phyloP scores from a whole-genome alignment of 2,888 invertebrate genomes.

The Epirrita christyi region DNA sequence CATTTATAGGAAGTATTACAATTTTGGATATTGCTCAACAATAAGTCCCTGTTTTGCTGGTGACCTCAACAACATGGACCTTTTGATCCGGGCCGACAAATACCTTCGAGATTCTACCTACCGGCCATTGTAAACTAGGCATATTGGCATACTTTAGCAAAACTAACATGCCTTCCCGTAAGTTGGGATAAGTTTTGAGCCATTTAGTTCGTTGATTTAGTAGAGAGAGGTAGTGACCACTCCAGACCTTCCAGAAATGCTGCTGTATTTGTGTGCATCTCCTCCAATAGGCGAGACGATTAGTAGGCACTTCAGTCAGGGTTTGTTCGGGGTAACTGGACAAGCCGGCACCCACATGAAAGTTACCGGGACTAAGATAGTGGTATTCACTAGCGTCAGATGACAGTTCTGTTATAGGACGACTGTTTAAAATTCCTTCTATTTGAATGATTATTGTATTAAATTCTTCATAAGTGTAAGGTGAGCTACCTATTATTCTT shows the following conservation, averaged over 20 bases:
- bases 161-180: slow-evolving; percentile 6
- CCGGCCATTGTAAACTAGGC: neutral
- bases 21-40: neutral
- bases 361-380: slow-evolving; percentile 2
- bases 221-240: slow-evolving; percentile 63
- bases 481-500: neutral
- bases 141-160: neutral
- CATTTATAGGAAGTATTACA: neutral
- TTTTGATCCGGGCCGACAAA: neutral
- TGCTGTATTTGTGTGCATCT: slow-evolving; percentile 3
- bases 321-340: neutral
- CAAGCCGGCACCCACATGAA: neutral
- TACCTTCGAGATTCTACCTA: neutral
- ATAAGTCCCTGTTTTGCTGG: neutral
- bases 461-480: slow-evolving; percentile 5
- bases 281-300: neutral
- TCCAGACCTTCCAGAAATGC: slow-evolving; percentile 8
- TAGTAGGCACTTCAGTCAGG: neutral
- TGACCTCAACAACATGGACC: slow-evolving; percentile 6
- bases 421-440: no score
- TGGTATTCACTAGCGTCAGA: slow-evolving; percentile 4
- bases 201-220: slow-evolving; percentile 5
- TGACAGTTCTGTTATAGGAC: neutral
- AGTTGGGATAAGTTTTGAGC: neutral
- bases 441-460: slow-evolving; percentile 6